Evolutionary conservation across 1,140 invertebrate species (phyloP), one percentile per base, ranked within the genome.

Genomic region (Parasteatoda tepidariorum): DNA sequence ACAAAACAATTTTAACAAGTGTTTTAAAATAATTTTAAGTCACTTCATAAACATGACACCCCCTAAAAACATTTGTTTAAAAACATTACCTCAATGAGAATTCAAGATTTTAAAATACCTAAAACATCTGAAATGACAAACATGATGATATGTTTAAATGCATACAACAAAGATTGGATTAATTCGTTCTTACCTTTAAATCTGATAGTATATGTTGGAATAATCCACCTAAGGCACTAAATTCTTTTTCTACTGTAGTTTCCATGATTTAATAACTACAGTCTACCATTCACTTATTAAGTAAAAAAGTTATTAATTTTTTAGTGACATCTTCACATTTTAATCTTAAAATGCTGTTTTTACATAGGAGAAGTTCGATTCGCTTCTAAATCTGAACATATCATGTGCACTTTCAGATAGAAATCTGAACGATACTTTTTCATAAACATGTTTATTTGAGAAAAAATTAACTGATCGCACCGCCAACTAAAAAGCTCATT

Each of bases 141-240:
- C 18, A 18, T 68, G 31, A 71, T 41, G 26, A 11, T 55, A 55
- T 31, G 3, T 13, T 66, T 11, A 7, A 1, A 66, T 38, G 62
- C 31, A 22, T 9, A 33, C 7, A 68, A 71, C n/a, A n/a, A n/a
- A n/a, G n/a, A n/a, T n/a, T n/a, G n/a, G n/a, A n/a, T n/a, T n/a
- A n/a, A n/a, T n/a, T n/a, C n/a, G n/a, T n/a, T 11, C 89, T 91
- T 91, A 95, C 95, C 92, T 95, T 95, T 92, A 96, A 93, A 89
- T 96, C 95, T 87, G 92, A 93, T 84, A 96, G 92, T 84, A 96
- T 95, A 88, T 94, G 93, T 86, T 95, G 94, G 88, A 96, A 96
- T 70, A 96, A 91, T 84, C 93, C 93, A 86, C 94, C 95, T 81
- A 96, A 90, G 76, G 93, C 93, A 90, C 92, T 93, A 88, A 74